Conservation (phyloP, 1,140 invertebrate species). For the Callitettix versicolor region DNA sequence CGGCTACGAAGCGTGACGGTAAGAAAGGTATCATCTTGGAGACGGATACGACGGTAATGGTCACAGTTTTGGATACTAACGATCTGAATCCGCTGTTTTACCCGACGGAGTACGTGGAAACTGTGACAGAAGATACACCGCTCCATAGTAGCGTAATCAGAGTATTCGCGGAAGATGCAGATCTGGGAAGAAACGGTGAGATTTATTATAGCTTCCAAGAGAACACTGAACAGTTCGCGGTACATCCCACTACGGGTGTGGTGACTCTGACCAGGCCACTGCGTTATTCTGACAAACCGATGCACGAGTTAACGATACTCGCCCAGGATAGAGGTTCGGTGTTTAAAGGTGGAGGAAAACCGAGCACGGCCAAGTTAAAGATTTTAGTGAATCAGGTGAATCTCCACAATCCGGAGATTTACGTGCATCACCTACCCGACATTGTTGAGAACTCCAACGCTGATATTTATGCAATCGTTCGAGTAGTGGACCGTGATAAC, state of each 20-base stretch:
- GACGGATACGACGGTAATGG: constrained; percentile 59
- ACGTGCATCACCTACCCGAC: constrained; percentile 63
- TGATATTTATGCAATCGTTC: constrained; percentile 82
- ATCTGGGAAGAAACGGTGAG: constrained; percentile 86
- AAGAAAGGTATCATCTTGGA: constrained; percentile 44
- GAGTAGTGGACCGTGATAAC: constrained; percentile 66
- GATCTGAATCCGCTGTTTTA: constrained; percentile 88
- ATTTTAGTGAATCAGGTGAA: constrained; percentile 79
- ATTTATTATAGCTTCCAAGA: constrained; percentile 91
- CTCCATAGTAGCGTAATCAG: constrained; percentile 65
- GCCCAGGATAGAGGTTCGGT: constrained; percentile 72
- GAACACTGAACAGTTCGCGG: constrained; percentile 74
- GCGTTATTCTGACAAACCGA: constrained; percentile 47
- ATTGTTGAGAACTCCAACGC: constrained; percentile 75
- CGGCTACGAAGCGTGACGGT: constrained; percentile 45
- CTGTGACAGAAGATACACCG: constrained; percentile 81
- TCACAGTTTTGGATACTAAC: constrained; percentile 80
- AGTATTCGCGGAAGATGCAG: constrained; percentile 84
- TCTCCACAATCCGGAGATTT: constrained; percentile 72
- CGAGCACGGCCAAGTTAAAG: constrained; percentile 59
- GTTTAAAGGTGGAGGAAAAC: constrained; percentile 44
- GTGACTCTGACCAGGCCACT: constrained; percentile 74
- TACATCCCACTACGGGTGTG: constrained; percentile 84
- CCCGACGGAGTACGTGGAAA: constrained; percentile 70
- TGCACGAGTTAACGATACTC: constrained; percentile 65